phyloP scores from a whole-genome alignment of 1,140 invertebrate genomes.

The Homalodisca vitripennis region DNA sequence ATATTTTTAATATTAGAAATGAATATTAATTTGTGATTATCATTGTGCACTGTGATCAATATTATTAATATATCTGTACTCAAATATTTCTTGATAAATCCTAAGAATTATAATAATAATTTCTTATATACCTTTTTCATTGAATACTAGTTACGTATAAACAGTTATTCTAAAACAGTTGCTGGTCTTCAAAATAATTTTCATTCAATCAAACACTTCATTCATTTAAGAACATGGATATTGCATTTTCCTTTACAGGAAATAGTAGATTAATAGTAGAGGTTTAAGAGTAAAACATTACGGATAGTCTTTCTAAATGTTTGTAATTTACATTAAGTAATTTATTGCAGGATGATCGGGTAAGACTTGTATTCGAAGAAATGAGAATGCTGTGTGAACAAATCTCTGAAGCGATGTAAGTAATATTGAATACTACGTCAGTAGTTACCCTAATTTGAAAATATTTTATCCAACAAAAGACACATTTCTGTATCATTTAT shows the following conservation, averaged over 20 bases:
- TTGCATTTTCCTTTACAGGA: neutral
- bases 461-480: no score
- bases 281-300: no score
- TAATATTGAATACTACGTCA: neutral
- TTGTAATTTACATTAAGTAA: slow-evolving; percentile 12
- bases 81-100: no score
- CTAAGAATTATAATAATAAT: no score
- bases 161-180: neutral
- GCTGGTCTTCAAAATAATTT: neutral
- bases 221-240: neutral
- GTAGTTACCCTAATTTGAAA: no score
- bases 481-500: neutral
- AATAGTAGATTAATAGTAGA: neutral
- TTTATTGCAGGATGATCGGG: slow-evolving; percentile 60
- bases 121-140: neutral
- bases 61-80: no score
- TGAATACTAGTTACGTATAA: neutral
- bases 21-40: no score
- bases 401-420: slow-evolving; percentile 73
- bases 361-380: slow-evolving; percentile 74
- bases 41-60: no score
- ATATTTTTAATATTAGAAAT: no score
- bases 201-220: neutral
- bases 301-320: no score
- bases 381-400: slow-evolving; percentile 71